Evolutionary conservation across 1,140 invertebrate species (phyloP).

Genomic region (Drosophila busckii): DNA sequence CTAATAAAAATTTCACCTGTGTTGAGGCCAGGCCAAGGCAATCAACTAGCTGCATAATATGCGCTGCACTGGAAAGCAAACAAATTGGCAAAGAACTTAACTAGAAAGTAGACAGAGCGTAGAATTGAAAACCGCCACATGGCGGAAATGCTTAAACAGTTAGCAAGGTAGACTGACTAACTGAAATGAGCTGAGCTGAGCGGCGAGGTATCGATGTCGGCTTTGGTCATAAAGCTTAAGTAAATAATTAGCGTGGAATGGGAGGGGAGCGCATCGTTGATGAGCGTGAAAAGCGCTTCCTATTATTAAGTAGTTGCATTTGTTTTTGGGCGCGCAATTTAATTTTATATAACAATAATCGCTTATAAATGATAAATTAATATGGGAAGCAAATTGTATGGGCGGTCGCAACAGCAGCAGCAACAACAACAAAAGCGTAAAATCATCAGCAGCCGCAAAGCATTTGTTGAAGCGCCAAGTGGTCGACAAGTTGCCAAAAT

Average conservation of each 20-base stretch:
- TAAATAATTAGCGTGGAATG: constrained; percentile 54
- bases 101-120: constrained; percentile 48
- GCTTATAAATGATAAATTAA: constrained; percentile 77
- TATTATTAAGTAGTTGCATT: constrained; percentile 76
- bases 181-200: no score
- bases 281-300: constrained; percentile 72
- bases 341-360: constrained; percentile 77
- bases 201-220: constrained; percentile 29
- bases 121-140: constrained; percentile 34
- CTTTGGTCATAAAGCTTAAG: constrained; percentile 42
- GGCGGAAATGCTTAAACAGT: constrained; percentile 46
- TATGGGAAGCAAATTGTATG: constrained; percentile 72
- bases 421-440: constrained; percentile 37
- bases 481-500: constrained; percentile 73
- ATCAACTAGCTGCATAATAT: constrained; percentile 41
- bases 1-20: constrained; percentile 61
- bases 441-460: constrained; percentile 30
- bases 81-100: constrained; percentile 30
- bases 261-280: constrained; percentile 16
- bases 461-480: constrained; percentile 44
- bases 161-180: constrained; percentile 2
- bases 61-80: constrained; percentile 58
- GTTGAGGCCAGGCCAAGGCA: constrained; percentile 55
- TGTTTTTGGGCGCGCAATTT: constrained; percentile 73
- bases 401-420: constrained; percentile 43